These are phyloP conservation scores for Yponomeuta evonymella DNA, from an alignment of 2,888 invertebrate species.

Conservation along the genomic window DNA sequence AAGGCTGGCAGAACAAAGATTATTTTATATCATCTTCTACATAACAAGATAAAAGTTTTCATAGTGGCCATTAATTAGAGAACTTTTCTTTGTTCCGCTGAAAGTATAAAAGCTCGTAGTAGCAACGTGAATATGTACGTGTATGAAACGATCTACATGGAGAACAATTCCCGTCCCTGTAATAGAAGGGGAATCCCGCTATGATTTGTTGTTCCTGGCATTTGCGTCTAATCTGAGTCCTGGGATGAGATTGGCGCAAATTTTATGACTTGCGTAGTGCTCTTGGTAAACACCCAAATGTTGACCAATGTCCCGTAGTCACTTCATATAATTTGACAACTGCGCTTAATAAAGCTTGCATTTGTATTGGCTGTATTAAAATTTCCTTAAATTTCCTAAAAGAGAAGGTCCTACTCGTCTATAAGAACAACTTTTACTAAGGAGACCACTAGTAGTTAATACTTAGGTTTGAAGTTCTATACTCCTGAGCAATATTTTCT, in stretches of 20 bases:
- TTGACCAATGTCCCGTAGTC: no score
- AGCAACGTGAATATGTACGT: no score
- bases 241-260: neutral
- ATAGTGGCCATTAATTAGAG: neutral
- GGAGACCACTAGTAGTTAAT: no score
- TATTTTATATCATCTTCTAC: neutral
- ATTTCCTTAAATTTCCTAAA: no score
- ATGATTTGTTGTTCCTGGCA: slow-evolving; percentile 1
- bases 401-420: no score
- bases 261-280: neutral
- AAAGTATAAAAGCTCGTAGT: neutral
- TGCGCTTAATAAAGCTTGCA: no score
- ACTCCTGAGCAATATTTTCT: slow-evolving; percentile 97
- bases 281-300: no score
- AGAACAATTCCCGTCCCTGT: neutral
- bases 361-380: no score
- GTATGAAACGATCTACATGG: neutral
- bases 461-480: slow-evolving; percentile 85
- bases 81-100: neutral
- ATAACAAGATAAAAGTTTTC: neutral
- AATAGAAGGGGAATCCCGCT: neutral
- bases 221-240: neutral
- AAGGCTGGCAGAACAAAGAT: slow-evolving; percentile 21
- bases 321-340: no score
- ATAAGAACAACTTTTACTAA: no score